phyloP scores from a whole-genome alignment of 1,140 invertebrate genomes.

The Zeugodacus cucurbitae region DNA sequence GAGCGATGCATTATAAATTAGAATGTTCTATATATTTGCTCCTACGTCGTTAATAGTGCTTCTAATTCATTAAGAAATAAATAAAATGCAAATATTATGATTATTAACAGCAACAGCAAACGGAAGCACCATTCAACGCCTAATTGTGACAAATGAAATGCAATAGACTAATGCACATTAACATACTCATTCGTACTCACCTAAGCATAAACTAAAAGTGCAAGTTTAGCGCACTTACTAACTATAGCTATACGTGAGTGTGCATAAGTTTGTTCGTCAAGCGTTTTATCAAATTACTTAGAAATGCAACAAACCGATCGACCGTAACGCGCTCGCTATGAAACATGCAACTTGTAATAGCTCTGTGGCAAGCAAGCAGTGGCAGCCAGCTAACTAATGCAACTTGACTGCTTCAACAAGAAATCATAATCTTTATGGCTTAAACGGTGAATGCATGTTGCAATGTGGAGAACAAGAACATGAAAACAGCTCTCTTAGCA shows the following conservation, averaged over 20 bases:
- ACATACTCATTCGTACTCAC: background rate
- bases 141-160: slow-evolving; percentile 26
- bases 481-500: background rate
- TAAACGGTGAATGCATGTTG: background rate
- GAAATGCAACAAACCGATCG: background rate
- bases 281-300: slow-evolving; percentile 35
- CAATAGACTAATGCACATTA: background rate
- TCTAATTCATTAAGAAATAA: background rate
- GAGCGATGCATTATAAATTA: too few species aligned
- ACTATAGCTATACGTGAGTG: background rate
- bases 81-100: background rate
- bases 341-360: slow-evolving; percentile 9
- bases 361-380: background rate
- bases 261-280: background rate
- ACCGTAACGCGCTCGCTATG: background rate
- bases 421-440: slow-evolving; percentile 22
- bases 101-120: background rate
- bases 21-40: too few species aligned
- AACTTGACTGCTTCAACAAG: slow-evolving; percentile 11
- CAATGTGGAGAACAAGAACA: background rate
- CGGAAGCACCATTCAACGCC: slow-evolving; percentile 6
- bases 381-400: slow-evolving; percentile 6
- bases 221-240: background rate
- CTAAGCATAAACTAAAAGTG: background rate
- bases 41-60: background rate